A percentile compares a stretch with the other conserved stretches of the same genome.
These are phyloP conservation scores for Troides oblongomaculatus DNA, from an alignment of 2,888 invertebrate species.

Conservation along the genomic window DNA sequence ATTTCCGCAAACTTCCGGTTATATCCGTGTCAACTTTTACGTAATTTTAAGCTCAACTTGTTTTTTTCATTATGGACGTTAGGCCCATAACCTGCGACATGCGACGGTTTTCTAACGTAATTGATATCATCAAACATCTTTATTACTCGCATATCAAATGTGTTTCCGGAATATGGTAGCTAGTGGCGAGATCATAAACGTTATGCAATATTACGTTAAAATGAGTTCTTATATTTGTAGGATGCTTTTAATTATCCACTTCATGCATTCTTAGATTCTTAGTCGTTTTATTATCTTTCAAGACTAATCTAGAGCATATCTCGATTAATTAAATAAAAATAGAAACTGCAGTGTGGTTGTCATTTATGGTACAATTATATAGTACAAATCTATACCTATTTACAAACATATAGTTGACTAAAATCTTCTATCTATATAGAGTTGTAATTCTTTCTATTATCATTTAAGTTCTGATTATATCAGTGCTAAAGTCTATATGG, in stretches of 20 bases:
- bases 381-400: too few species aligned
- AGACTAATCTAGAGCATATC: neutral
- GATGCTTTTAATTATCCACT: neutral
- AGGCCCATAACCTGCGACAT: conserved; percentile 21
- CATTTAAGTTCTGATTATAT: too few species aligned
- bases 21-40: conserved; percentile 36
- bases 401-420: too few species aligned
- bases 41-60: conserved; percentile 34
- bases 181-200: conserved; percentile 1
- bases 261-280: too few species aligned
- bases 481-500: too few species aligned
- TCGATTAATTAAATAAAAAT: too few species aligned
- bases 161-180: conserved; percentile 7
- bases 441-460: too few species aligned
- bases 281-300: neutral
- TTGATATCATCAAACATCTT: conserved; percentile 15
- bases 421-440: too few species aligned
- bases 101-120: conserved; percentile 15
- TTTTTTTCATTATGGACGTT: conserved; percentile 15
- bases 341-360: too few species aligned
- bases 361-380: too few species aligned
- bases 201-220: neutral
- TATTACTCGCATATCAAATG: conserved; percentile 11
- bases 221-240: neutral
- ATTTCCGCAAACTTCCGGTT: conserved; percentile 38